Base-by-base conservation (phyloP, 2,797 vertebrate genomes). In the Neopelma chrysocephalum region DNA sequence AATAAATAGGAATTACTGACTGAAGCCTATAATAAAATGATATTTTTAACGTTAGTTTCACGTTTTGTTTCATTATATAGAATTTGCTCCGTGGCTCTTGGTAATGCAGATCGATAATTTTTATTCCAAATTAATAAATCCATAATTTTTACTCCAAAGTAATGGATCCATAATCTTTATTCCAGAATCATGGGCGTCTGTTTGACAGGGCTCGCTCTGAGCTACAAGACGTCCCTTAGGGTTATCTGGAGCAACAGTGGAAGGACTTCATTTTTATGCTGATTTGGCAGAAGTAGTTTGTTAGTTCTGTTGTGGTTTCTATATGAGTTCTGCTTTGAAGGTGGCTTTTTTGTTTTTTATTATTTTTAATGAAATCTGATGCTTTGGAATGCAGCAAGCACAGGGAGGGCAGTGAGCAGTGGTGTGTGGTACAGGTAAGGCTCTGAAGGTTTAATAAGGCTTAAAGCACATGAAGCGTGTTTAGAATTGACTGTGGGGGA, bases 1-100 rank as follows among this genome's bases (percentile, higher is more conserved):
- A 1, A 32, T 21, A 5, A 54, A 2, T 3, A 11, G 12, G 3
- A 43, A 12, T 12, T 75, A 9, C 1, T 17, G 19, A 7, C 1
- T 2, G 10, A 43, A 45, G 7, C 4, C 12, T 45, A 0, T 53
- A 43, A 20, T 47, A 31, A 70, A 54, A 12, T 1, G 0, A 0
- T 6, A 0, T 4, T 34, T 73, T 54, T 25, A 34, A 25, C 0
- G 0, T 10, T 21, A 19, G 0, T 14, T 78, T 45, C 7, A 1
- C 1, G 0, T 48, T 48, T 56, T 25, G 26, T 0, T 0, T 1
- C 8, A 0, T 0, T 29, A 1, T 0, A 0, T 4, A 7, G 14
- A 20, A 3, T 1, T 36, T 43, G 1, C 0, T 32, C 0, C 2
- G 0, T 36, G 7, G 4, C 0, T 12, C 3, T 13, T 3, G 3